These are phyloP conservation scores for Rhinella marina DNA, from an alignment of 2,797 vertebrate genomes.

Conservation along the genomic window DNA sequence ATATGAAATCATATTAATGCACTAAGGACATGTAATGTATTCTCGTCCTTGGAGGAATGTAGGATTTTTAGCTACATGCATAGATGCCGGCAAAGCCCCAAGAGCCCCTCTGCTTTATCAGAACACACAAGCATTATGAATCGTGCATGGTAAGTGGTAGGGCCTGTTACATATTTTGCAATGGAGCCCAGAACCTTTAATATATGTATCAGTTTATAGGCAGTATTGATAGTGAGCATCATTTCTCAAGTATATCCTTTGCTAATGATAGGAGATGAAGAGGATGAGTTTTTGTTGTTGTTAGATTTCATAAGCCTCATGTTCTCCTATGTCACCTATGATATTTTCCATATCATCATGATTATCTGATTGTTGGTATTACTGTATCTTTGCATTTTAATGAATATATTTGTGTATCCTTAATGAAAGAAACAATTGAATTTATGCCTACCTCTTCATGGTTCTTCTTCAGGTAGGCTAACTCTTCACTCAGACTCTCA, in stretches of 20 bases:
- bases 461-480: constrained; percentile 61
- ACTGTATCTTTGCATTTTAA: neutral
- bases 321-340: neutral
- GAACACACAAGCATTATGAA: neutral
- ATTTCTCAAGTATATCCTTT: too few relatives aligned
- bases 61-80: neutral
- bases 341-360: neutral
- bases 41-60: too few relatives aligned
- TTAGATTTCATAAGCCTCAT: neutral
- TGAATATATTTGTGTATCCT: neutral
- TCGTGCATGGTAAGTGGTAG: neutral
- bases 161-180: too few relatives aligned
- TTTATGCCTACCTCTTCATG: constrained; percentile 47
- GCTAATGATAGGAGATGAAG: too few relatives aligned
- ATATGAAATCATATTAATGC: neutral
- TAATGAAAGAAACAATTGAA: neutral
- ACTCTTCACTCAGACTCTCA: constrained; percentile 67
- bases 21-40: neutral
- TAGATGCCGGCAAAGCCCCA: neutral
- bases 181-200: neutral
- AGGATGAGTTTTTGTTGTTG: too few relatives aligned
- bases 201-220: too few relatives aligned
- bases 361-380: too few relatives aligned
- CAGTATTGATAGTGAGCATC: too few relatives aligned
- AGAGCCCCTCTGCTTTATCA: neutral